These are phyloP conservation scores for Otolemur garnettii DNA, from an alignment of 2,113 vertebrate species.

Conservation along the genomic window DNA sequence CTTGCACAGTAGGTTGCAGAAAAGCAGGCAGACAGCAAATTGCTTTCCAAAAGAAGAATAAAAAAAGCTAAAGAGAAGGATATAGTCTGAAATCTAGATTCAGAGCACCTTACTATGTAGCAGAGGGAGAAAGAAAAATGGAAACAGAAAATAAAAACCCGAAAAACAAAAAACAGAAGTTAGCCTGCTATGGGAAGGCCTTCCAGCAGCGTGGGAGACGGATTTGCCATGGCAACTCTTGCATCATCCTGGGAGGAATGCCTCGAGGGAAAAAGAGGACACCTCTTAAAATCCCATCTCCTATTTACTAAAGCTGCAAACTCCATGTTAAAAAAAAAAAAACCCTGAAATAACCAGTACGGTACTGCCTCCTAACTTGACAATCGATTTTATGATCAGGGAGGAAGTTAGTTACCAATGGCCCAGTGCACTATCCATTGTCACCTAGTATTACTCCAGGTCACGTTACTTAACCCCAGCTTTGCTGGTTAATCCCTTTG, in stretches of 20 bases:
- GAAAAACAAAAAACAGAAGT: constrained; percentile 57
- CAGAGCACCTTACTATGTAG: constrained; percentile 50
- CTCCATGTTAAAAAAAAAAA: neutral
- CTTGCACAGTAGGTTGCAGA: neutral
- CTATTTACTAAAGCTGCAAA: constrained; percentile 59
- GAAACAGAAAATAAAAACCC: constrained; percentile 47
- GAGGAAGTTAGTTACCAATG: constrained; percentile 15
- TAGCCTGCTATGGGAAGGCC: constrained; percentile 76
- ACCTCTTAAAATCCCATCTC: constrained; percentile 55
- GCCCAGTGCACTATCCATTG: neutral
- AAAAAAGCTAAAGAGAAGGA: constrained; percentile 35
- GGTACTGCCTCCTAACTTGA: neutral
- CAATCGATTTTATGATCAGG: constrained; percentile 36
- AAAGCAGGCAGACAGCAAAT: constrained; percentile 21
- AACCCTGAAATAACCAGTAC: neutral
- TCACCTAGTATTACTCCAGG: neutral
- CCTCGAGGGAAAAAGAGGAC: constrained; percentile 72
- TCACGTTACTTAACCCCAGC: constrained; percentile 4
- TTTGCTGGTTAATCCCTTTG: constrained; percentile 30
- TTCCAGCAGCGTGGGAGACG: constrained; percentile 78
- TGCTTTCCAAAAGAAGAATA: constrained; percentile 49
- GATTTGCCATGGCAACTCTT: constrained; percentile 85
- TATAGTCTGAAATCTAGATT: constrained; percentile 43
- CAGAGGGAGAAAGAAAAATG: constrained; percentile 26
- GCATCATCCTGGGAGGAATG: constrained; percentile 76